These are phyloP conservation scores for Acleris laterana DNA, from an alignment of 2,888 invertebrate species.

Conservation along the genomic window DNA sequence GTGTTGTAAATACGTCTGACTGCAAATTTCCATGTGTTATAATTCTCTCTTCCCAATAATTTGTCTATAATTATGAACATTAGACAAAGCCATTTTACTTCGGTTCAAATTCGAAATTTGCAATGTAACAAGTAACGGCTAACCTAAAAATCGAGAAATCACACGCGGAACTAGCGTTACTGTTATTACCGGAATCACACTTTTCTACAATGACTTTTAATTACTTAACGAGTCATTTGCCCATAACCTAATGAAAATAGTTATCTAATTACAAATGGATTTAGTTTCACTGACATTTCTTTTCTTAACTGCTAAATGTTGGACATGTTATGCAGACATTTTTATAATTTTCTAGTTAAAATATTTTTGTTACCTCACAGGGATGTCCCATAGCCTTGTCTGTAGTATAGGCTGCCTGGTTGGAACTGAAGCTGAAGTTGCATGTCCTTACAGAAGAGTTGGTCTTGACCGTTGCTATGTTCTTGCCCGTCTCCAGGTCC, in stretches of 20 bases:
- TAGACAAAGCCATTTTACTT: not conserved
- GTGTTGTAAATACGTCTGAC: slow-evolving; percentile 41
- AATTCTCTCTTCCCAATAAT: slow-evolving; percentile 41
- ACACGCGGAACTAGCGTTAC: not conserved
- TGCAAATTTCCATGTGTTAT: slow-evolving; percentile 42
- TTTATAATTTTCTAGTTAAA: no score
- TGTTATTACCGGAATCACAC: not conserved
- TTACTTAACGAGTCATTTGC: no score
- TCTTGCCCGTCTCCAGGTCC: slow-evolving; percentile 94
- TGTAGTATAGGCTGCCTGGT: slow-evolving; percentile 96
- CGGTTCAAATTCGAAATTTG: not conserved
- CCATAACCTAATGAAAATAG: no score
- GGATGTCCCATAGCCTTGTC: slow-evolving; percentile 96
- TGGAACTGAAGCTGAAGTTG: slow-evolving; percentile 96
- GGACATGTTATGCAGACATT: no score
- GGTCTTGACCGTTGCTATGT: slow-evolving; percentile 90
- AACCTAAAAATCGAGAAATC: not conserved
- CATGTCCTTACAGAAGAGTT: slow-evolving; percentile 96
- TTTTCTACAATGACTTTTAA: not conserved
- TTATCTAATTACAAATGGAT: no score
- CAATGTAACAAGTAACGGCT: not conserved
- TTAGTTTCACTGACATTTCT: no score
- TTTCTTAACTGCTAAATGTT: no score
- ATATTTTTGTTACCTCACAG: slow-evolving; percentile 86
- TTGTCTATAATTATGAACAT: slow-evolving; percentile 35